Conservation (phyloP, 1,140 invertebrate species). For the Eurosta solidaginis region DNA sequence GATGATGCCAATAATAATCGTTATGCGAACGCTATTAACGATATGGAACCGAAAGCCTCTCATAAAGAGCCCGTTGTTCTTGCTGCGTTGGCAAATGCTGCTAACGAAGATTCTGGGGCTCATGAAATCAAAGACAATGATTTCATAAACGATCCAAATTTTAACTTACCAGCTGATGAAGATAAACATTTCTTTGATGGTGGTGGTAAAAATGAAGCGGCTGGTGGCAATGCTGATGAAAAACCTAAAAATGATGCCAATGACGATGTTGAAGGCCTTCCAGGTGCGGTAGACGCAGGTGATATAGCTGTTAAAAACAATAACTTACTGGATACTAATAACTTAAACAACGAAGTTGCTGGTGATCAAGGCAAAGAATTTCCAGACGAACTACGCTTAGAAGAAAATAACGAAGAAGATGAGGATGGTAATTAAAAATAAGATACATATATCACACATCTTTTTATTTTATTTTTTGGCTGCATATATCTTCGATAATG, state of each 20-base stretch:
- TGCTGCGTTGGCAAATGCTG: not conserved
- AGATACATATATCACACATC: not conserved
- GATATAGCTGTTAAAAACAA: conserved; percentile 54
- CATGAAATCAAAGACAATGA: conserved; percentile 54
- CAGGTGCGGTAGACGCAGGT: conserved; percentile 35
- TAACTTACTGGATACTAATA: conserved; percentile 49
- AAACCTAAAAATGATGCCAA: conserved; percentile 36
- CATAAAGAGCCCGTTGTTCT: conserved; percentile 28
- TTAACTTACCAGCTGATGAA: conserved; percentile 51
- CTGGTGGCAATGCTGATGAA: conserved; percentile 20
- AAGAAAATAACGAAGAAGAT: conserved; percentile 52
- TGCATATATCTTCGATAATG: no score
- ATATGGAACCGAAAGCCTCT: conserved; percentile 45
- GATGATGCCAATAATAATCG: conserved; percentile 53
- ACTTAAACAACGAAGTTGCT: conserved; percentile 55
- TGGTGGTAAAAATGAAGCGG: conserved; percentile 41
- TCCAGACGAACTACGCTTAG: conserved; percentile 50
- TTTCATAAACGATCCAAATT: conserved; percentile 51
- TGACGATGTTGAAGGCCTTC: conserved; percentile 36
- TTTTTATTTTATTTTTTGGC: no score
- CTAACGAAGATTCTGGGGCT: conserved; percentile 49
- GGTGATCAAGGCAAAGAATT: conserved; percentile 58
- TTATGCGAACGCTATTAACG: conserved; percentile 50
- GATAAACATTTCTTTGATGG: conserved; percentile 51
- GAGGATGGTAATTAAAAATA: conserved; percentile 48